Conservation (phyloP, 2,888 invertebrate species). For the Tiliacea aurago region DNA sequence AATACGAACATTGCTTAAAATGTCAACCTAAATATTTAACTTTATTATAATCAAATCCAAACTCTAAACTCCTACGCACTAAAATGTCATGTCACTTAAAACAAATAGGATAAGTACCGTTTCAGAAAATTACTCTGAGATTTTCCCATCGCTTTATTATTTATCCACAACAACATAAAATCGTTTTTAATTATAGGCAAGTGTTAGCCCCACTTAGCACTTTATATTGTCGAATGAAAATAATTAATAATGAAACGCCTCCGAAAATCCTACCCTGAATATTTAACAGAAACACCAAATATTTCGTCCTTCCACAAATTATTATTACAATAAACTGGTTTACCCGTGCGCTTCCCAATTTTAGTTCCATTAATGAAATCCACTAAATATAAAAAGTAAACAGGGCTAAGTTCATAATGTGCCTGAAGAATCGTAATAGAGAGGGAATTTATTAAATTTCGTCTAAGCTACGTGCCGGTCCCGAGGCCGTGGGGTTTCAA, state of each 20-base stretch:
- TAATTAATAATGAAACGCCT: slow-evolving; percentile 37
- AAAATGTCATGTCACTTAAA: background rate
- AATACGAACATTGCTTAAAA: background rate
- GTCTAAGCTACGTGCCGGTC: slow-evolving; percentile 86
- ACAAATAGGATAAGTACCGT: background rate
- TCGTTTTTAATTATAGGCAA: slow-evolving; percentile 19
- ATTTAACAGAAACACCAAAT: slow-evolving; percentile 40
- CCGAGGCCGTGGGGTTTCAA: slow-evolving; percentile 83
- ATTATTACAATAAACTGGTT: slow-evolving; percentile 26
- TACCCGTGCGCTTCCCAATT: slow-evolving; percentile 34
- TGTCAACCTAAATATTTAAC: background rate
- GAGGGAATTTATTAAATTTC: slow-evolving; percentile 86
- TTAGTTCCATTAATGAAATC: slow-evolving; percentile 67
- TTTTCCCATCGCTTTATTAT: slow-evolving; percentile 18
- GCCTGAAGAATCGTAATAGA: slow-evolving; percentile 80
- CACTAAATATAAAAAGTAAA: slow-evolving; percentile 67
- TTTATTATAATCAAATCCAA: background rate
- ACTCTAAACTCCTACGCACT: no score
- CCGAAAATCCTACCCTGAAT: slow-evolving; percentile 33
- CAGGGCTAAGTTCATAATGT: slow-evolving; percentile 65
- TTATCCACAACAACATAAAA: slow-evolving; percentile 24
- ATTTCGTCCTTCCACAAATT: slow-evolving; percentile 32
- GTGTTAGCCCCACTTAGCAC: slow-evolving; percentile 38
- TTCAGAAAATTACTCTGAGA: background rate
- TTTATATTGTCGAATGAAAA: slow-evolving; percentile 44